Base-by-base conservation (phyloP, 2,113 vertebrate genomes). In the Galeopterus variegatus region DNA sequence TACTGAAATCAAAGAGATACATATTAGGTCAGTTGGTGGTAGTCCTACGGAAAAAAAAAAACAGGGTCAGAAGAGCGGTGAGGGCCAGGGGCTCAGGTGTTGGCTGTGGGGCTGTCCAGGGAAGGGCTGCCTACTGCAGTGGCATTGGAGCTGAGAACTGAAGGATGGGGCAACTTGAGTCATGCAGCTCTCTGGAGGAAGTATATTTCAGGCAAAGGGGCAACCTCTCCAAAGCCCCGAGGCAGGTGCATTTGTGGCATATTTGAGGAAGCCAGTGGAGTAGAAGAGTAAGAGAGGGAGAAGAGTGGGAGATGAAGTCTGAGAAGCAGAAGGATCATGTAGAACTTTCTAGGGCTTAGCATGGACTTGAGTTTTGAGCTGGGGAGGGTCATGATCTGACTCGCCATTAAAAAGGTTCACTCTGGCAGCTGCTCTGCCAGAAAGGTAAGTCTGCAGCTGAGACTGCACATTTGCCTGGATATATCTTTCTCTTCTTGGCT, bases 121-220 rank as follows among this genome's bases (percentile, higher is more conserved):
- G 33, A 26, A 64, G 13, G 67, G 6, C 65, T 41, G 9, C 2
- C 33, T 50, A 45, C 82, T 62, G 2, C 45, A 19, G 12, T 36
- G 62, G 17, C 62, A 54, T 26, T 52, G 11, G 54, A 83, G 8
- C 33, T 82, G 82, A 94, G 28, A 52, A 65, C 62, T 23, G 36
- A 72, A 10, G 31, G 11, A 3, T 3, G 19, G 56, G 60, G 10
- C 21, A 2, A 0, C 6, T 0, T 18, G 76, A 76, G 3, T 8
- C 41, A 3, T 5, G 11, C 17, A n/a, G 14, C 73, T 50, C 1
- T 72, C 6, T 2, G 6, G 24, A 54, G 7, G 52, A 18, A 73
- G 26, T 88, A 5, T 17, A 54, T 69, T 31, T 28, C 69, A 75
- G 60, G 24, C 64, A 83, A 23, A 75, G 15, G 8, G 56, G 41